These are phyloP conservation scores for Silurus aristotelis DNA, from an alignment of 2,797 vertebrate species.

Conservation along the genomic window DNA sequence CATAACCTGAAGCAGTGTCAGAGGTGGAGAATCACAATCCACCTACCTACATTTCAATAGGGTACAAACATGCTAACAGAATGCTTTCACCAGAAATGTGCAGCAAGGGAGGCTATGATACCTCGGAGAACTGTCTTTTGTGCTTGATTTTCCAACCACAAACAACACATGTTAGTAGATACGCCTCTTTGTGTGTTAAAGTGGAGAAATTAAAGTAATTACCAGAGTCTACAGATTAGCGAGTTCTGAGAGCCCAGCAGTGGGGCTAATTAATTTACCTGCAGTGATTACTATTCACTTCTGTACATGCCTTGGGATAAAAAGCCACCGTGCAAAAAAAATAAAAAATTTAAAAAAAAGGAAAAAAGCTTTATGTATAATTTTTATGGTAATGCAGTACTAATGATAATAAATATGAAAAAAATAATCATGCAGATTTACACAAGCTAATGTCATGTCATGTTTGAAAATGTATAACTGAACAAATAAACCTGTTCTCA, in stretches of 20 bases:
- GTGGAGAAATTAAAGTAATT: conserved; percentile 61
- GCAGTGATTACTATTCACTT: conserved; percentile 59
- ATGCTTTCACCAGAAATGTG: neutral
- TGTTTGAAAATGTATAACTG: conserved; percentile 55
- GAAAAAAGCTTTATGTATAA: conserved; percentile 40
- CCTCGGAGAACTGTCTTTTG: conserved; percentile 5
- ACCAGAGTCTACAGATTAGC: conserved; percentile 54
- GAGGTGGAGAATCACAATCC: conserved; percentile 13
- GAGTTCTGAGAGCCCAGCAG: conserved; percentile 50
- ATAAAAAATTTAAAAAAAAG: conserved; percentile 36
- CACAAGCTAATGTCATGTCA: conserved; percentile 58
- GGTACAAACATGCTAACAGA: neutral
- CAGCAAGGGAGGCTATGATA: neutral
- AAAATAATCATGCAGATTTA: conserved; percentile 55
- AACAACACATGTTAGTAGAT: conserved; percentile 32
- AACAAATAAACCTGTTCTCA: conserved; percentile 1
- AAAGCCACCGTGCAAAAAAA: conserved; percentile 48
- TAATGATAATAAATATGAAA: conserved; percentile 18
- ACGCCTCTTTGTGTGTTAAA: conserved; percentile 49
- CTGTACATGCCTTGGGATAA: conserved; percentile 49
- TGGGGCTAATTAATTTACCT: conserved; percentile 64
- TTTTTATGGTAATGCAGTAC: conserved; percentile 54
- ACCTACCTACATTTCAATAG: conserved; percentile 16
- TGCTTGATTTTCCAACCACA: conserved; percentile 27
- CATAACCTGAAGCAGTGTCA: conserved; percentile 55